Base-by-base conservation (phyloP, 2,797 vertebrate genomes). In the Crenuchus spilurus region DNA sequence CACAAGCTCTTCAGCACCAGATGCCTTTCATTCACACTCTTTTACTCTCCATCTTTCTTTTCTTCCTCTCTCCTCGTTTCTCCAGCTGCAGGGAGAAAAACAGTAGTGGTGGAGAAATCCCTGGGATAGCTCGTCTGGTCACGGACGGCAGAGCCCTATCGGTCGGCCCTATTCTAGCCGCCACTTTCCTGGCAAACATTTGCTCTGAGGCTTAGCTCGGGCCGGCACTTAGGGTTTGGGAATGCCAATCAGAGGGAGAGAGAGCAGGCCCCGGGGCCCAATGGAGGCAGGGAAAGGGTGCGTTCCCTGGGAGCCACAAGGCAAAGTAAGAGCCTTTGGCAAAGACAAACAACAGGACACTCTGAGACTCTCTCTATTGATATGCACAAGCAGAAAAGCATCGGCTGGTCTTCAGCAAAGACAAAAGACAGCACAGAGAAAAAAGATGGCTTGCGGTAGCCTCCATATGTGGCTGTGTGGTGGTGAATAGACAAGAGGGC, bases 1-100 rank as follows among this genome's bases (percentile, higher is more conserved):
- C 94, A 94, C 89, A 94, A 95, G 95, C 95, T 94, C 95, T 90
- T 92, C 90, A 89, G 92, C 94, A 97, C 93, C 96, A 99, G 96
- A 98, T 97, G 96, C 95, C 94, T 94, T 95, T 94, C 88, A 91
- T 92, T 93, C 90, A 90, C 82, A 88, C 89, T 72, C 82, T 84
- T 72, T 77, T 85, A 88, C 84, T 60, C 78, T 74, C 70, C 70
- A 80, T 87, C 84, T 80, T 88, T 83, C 85, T 82, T 86, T 81
- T 84, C 85, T 87, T 73, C 68, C 75, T 68, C 70, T 70, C 55
- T 81, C 88, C 85, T 88, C 82, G 82, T 90, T 84, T 76, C 84
- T 94, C 95, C 96, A 98, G 97, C 95, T 98, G 97, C 96, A 51
- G 85, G 4, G 6, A 48, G 35, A 94, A 95, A 95, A 94, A 92